Conservation (phyloP, 2,888 invertebrate genomes). For the Synergus gifuensis region DNA sequence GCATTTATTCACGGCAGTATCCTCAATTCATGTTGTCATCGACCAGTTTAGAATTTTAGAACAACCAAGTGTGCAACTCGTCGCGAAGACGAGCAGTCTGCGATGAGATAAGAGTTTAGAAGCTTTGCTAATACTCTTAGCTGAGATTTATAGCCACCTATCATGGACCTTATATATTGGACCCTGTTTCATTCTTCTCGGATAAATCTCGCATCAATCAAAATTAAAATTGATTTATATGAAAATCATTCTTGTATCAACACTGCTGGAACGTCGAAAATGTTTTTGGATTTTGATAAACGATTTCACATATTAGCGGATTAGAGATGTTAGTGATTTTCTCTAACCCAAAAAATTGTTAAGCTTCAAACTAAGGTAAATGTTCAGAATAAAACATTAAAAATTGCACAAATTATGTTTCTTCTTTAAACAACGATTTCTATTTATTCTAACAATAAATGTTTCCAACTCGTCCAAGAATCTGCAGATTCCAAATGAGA, state of each 20-base stretch:
- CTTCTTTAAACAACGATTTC: too few relatives aligned
- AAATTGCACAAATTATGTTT: too few relatives aligned
- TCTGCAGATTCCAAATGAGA: slow-evolving; percentile 2
- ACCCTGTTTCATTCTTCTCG: background rate
- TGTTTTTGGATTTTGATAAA: slow-evolving; percentile 1
- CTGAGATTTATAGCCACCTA: background rate
- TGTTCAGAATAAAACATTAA: too few relatives aligned
- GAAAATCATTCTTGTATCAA: background rate
- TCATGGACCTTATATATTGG: background rate
- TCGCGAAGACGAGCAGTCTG: slow-evolving; percentile 18
- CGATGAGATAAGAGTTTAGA: slow-evolving; percentile 3
- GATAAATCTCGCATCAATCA: background rate
- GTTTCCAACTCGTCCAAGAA: slow-evolving; percentile 2
- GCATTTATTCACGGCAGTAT: slow-evolving; percentile 8
- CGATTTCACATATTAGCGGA: background rate
- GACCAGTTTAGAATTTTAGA: background rate
- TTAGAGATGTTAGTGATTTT: background rate
- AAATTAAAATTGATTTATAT: background rate
- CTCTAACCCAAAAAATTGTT: background rate
- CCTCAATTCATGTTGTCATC: slow-evolving; percentile 1
- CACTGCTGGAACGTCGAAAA: background rate
- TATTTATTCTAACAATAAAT: background rate
- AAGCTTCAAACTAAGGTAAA: too few relatives aligned
- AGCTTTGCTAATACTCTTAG: background rate
- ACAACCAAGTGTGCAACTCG: slow-evolving; percentile 7